Base-by-base conservation (phyloP, 2,888 invertebrate genomes). In the Metopia argyrocephala region DNA sequence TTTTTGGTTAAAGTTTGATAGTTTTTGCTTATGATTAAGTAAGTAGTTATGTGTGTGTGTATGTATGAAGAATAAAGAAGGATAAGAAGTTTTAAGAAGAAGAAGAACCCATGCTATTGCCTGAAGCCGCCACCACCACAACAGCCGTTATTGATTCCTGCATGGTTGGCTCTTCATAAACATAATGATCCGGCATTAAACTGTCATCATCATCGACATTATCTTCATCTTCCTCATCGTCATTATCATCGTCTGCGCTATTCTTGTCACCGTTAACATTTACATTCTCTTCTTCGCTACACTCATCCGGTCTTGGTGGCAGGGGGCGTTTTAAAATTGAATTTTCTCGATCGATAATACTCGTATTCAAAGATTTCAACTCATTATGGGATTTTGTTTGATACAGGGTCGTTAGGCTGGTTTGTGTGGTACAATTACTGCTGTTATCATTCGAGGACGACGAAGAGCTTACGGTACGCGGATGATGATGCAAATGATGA, bases 381-480 rank as follows among this genome's bases (percentile, higher is more conserved):
- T 81, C 78, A 38, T 81, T 83, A 5, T 78, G 80, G n/a, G 83
- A 82, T 54, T 73, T 62, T 0, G 75, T 78, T 62, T 83, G 85
- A 81, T 83, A 84, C 76, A 76, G 83, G 28, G 75, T 85, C 61
- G 79, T 84, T 75, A 82, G 85, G 78, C 78, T 86, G 71, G 82
- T 86, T 76, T 79, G 85, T 61, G 83, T 85, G 56, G 83, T 86
- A 62, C 82, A 84, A 80, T 79, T 84, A 78, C 83, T 85, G 76
- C 84, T 84, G 80, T 84, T 86, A 61, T 82, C 85, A 46, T 84
- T 78, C 62, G 84, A 83, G 15, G 85, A 85, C 2, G 85, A 85
- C 5, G 85, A 84, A 21, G 84, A 85, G 75, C 84, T 84, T 27
- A 80, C 79, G 46, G 84, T 82, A 20, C 80, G 83, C 50, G 82